A percentile compares a stretch with the other conserved stretches of the same genome.
Evolutionary conservation across 2,113 vertebrate genomes (phyloP).

Genomic region (Leucoraja erinaceus): DNA sequence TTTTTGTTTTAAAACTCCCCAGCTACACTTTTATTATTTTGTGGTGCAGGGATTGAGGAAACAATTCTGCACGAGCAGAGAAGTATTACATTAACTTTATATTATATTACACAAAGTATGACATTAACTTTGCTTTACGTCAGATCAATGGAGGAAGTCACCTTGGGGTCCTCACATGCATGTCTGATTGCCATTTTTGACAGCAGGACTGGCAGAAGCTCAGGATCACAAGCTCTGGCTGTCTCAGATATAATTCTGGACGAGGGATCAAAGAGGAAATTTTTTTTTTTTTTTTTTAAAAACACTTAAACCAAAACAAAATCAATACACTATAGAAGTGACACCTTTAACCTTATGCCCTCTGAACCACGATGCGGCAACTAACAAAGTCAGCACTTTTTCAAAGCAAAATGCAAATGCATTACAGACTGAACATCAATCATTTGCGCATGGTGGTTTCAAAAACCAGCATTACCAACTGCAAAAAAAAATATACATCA

Average conservation of each 20-base stretch:
- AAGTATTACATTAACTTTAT: not conserved
- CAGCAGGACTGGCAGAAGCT: not conserved
- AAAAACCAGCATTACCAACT: not conserved
- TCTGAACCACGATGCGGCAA: not conserved
- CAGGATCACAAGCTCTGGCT: not conserved
- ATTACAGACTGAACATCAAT: not conserved
- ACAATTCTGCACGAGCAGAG: not conserved
- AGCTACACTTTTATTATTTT: not conserved
- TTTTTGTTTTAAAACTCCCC: too few relatives aligned
- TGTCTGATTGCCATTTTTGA: not conserved
- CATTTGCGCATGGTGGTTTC: not conserved
- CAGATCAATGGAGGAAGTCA: not conserved
- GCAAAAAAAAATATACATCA: not conserved
- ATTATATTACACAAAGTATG: too few relatives aligned
- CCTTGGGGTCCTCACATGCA: not conserved
- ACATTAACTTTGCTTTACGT: not conserved
- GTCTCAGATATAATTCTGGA: not conserved
- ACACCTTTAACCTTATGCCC: not conserved
- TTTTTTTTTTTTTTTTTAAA: too few relatives aligned
- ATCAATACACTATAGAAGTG: not conserved
- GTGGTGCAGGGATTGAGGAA: not conserved
- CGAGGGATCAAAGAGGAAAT: not conserved
- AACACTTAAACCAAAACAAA: not conserved
- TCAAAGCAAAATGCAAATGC: not conserved
- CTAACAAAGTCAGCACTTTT: slow-evolving; percentile 2